Evolutionary conservation across 2,888 invertebrate genomes (phyloP), one percentile per base, ranked within the genome.

Genomic region (Ptilodon capucinus): DNA sequence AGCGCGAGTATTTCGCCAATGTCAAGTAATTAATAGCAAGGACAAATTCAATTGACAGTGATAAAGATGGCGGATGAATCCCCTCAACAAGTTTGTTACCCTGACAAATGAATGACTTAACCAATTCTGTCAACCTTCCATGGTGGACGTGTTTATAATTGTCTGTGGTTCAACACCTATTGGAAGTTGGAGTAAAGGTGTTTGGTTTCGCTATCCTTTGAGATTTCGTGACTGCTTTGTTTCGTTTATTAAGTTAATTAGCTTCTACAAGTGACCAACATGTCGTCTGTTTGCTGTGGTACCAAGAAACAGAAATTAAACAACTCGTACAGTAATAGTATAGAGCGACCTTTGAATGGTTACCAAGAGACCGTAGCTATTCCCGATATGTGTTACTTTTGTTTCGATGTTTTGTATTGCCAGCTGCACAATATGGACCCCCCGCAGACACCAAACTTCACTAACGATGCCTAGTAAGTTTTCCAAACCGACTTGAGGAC

Each of bases 301-400:
- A 95, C 95, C 74, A 97, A 97, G 91, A 97, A 97, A 91, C 97
- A 97, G 87, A 97, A 97, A 92, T 92, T 97, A 62, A 97, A 95
- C 89, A 95, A 95, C 71, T 84, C 85, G 1, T 88, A 80, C 71
- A 92, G 91, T 69, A 89, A 93, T 69, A 89, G 88, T 67, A 91
- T 93, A 76, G 93, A 93, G 68, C 92, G 93, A 83, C 90, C 91
- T 71, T 74, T 89, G 69, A 90, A 92, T 77, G 91, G 91, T 74
- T 86, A 87, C 76, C 83, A 87, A 71, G 91, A 91, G 64, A 78
- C 86, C 68, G 95, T 98, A 66, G 97, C 97, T 68, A 94, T 95
- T 84, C 95, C 96, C 59, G 98, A 99, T 86, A 99, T 99, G 99
- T 98, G 98, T 84, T 97, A 96, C 93, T 99, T 97, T 92, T 99